Evolutionary conservation across 1,140 invertebrate species (phyloP).

Genomic region (Halictus rubicundus): DNA sequence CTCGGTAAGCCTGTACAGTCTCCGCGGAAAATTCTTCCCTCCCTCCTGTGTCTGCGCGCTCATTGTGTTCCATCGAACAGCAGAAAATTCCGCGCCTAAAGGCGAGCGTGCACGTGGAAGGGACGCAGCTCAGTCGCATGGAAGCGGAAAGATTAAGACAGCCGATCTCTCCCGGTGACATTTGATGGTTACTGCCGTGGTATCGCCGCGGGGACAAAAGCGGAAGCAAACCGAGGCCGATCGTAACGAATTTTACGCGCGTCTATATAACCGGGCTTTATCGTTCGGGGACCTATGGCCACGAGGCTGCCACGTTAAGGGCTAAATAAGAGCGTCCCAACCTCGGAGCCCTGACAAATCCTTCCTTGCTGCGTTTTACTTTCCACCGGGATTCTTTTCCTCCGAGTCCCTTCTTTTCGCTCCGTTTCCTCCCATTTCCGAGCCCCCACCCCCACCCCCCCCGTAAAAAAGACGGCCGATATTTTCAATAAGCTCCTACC

Average conservation of each 20-base stretch:
- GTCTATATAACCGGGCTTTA: slow-evolving; percentile 72
- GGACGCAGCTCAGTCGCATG: no score
- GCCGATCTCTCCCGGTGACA: neutral
- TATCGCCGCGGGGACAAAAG: slow-evolving; percentile 22
- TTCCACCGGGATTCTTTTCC: slow-evolving; percentile 20
- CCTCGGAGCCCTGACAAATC: slow-evolving; percentile 66
- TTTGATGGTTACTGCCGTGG: slow-evolving; percentile 25
- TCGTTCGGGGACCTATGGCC: slow-evolving; percentile 70
- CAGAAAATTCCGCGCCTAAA: no score
- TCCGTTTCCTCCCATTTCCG: slow-evolving; percentile 23
- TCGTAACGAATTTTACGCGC: slow-evolving; percentile 70
- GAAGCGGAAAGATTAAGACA: slow-evolving; percentile 5
- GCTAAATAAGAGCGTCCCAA: slow-evolving; percentile 74
- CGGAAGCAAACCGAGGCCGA: slow-evolving; percentile 58
- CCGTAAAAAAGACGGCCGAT: slow-evolving; percentile 40
- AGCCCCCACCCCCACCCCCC: slow-evolving; percentile 25
- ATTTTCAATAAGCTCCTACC: slow-evolving; percentile 46
- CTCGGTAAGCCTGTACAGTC: no score
- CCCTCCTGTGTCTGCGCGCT: no score
- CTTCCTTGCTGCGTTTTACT: slow-evolving; percentile 59
- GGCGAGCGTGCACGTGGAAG: no score
- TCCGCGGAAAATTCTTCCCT: no score
- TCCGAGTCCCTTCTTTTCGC: neutral
- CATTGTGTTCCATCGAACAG: no score
- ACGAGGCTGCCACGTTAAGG: slow-evolving; percentile 66